A percentile compares a stretch with the other conserved stretches of the same genome.
These are phyloP conservation scores for Rhinella marina DNA, from an alignment of 2,797 vertebrate species.

Conservation along the genomic window DNA sequence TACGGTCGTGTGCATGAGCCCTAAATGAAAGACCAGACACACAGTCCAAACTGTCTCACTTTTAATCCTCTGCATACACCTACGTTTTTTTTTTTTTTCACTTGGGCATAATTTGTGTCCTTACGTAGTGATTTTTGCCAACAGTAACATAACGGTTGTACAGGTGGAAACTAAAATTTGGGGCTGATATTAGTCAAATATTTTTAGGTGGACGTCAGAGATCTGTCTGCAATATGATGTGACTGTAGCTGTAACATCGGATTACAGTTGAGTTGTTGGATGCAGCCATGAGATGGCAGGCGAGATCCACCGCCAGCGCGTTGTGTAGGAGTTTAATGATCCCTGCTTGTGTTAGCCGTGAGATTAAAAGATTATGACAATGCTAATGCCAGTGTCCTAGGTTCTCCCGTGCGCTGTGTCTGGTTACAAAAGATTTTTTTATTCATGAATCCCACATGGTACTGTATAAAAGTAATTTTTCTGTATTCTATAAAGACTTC, in stretches of 20 bases:
- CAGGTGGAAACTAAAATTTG: too few species aligned
- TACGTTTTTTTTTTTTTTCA: too few species aligned
- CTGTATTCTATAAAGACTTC: not conserved
- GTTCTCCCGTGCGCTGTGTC: constrained; percentile 11
- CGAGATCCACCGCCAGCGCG: not conserved
- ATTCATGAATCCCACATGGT: not conserved
- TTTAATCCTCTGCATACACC: too few species aligned
- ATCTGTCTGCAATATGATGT: not conserved
- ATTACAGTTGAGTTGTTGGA: not conserved
- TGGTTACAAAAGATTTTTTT: not conserved
- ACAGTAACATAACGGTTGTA: too few species aligned
- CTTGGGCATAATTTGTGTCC: too few species aligned
- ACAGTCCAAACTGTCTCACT: too few species aligned
- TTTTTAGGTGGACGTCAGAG: too few species aligned
- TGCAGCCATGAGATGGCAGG: constrained; percentile 3
- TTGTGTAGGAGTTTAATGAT: not conserved
- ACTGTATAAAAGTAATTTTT: not conserved
- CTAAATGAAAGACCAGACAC: too few species aligned
- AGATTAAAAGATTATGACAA: constrained; percentile 57
- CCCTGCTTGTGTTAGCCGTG: constrained; percentile 10
- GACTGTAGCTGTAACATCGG: not conserved
- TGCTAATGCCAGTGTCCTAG: constrained; percentile 42
- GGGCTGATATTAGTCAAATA: too few species aligned
- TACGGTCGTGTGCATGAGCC: too few species aligned
- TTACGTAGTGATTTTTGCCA: too few species aligned